Conservation (phyloP, 2,113 vertebrate species). For the Ceuthmochares aereus region DNA sequence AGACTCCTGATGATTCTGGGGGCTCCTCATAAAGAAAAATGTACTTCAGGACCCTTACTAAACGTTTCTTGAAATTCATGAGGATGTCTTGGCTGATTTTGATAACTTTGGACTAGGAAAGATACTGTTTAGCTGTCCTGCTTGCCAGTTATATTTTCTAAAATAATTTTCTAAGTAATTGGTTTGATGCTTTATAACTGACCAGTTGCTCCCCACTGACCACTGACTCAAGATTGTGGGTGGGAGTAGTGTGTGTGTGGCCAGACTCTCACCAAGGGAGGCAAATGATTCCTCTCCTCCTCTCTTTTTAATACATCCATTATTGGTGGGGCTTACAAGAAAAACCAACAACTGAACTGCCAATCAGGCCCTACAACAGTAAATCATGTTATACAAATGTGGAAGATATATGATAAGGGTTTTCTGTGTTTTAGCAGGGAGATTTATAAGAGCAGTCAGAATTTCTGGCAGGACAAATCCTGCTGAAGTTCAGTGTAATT, state of each 20-base stretch:
- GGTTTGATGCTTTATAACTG: background rate
- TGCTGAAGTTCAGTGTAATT: background rate
- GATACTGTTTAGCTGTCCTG: background rate
- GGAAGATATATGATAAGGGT: background rate
- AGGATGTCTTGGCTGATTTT: background rate
- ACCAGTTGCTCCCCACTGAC: background rate
- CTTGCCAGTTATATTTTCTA: background rate
- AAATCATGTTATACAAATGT: background rate
- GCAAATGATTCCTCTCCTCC: background rate
- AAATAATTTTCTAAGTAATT: background rate
- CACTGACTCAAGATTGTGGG: background rate
- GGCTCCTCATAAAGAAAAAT: background rate
- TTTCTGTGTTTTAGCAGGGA: slow-evolving; percentile 16
- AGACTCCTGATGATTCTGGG: background rate
- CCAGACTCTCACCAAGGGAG: background rate
- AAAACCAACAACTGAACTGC: background rate
- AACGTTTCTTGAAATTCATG: background rate
- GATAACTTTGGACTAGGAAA: background rate
- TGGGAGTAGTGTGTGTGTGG: background rate
- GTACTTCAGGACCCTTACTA: background rate
- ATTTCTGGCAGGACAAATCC: slow-evolving; percentile 15
- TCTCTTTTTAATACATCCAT: background rate
- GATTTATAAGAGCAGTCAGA: slow-evolving; percentile 19
- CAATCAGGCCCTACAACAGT: background rate
- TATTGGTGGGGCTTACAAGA: background rate